These are phyloP conservation scores for Conger conger DNA, from an alignment of 2,113 vertebrate genomes.

Conservation along the genomic window DNA sequence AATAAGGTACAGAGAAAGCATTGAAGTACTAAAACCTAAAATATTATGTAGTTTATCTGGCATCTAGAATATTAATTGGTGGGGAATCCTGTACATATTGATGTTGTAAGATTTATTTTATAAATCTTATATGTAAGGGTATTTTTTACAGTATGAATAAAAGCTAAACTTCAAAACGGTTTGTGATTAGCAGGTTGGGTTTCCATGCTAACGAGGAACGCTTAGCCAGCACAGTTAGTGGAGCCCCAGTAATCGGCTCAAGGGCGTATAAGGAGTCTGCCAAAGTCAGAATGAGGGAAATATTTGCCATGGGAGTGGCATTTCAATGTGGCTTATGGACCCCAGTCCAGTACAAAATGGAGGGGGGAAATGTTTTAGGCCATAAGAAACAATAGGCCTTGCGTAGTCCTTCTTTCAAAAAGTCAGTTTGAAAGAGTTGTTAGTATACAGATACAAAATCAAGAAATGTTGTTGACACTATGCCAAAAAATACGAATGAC, in stretches of 20 bases:
- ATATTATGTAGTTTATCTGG: not conserved
- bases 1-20: no score
- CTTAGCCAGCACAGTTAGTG: not conserved
- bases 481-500: no score
- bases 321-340: not conserved
- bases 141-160: slow-evolving; percentile 4
- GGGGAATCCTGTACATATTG: not conserved
- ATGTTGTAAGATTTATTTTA: not conserved
- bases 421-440: no score
- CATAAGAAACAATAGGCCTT: not conserved
- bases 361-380: not conserved
- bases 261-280: not conserved
- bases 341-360: not conserved
- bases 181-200: slow-evolving; percentile 28
- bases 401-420: no score
- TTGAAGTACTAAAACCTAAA: not conserved
- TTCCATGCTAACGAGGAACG: slow-evolving; percentile 20
- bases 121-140: no score
- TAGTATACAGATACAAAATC: no score
- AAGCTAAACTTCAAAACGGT: slow-evolving; percentile 21
- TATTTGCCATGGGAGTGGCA: not conserved
- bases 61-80: no score
- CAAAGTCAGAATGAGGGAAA: not conserved
- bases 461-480: no score
- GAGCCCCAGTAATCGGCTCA: slow-evolving; percentile 5